Conservation (phyloP, 2,797 vertebrate genomes). For the Sebastolobus altivelis region DNA sequence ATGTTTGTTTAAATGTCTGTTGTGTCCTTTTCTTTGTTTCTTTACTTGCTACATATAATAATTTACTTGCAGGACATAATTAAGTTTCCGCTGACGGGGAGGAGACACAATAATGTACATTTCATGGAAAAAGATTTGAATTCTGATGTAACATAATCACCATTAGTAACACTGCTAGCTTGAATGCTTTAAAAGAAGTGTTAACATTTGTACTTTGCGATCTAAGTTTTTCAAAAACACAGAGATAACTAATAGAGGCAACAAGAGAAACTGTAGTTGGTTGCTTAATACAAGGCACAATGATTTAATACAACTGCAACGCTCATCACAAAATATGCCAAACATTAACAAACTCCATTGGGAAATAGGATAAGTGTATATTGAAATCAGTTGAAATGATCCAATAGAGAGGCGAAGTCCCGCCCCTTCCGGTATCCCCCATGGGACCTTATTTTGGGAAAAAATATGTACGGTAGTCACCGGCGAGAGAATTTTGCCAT, state of each 20-base stretch:
- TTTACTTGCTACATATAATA: neutral
- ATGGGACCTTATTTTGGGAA: too few relatives aligned
- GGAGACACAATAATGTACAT: neutral
- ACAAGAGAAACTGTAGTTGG: neutral
- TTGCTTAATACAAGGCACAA: neutral
- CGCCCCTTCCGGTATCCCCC: too few relatives aligned
- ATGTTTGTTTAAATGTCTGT: constrained; percentile 13
- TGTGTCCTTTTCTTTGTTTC: constrained; percentile 27
- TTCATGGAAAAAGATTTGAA: neutral
- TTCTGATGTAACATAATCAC: neutral
- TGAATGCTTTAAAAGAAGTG: neutral
- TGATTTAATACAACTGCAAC: neutral
- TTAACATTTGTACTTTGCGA: neutral
- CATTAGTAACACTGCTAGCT: neutral
- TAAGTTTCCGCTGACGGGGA: neutral
- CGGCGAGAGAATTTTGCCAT: too few relatives aligned
- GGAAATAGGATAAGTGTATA: neutral
- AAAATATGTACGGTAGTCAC: too few relatives aligned
- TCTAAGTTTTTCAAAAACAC: neutral
- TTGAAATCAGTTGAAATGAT: neutral
- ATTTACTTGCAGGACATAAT: neutral
- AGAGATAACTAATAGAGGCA: neutral
- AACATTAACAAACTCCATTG: neutral
- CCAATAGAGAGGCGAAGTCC: too few relatives aligned
- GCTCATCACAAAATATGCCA: neutral